phyloP scores from a whole-genome alignment of 2,797 vertebrate species.

The Jordanella pulchra region DNA sequence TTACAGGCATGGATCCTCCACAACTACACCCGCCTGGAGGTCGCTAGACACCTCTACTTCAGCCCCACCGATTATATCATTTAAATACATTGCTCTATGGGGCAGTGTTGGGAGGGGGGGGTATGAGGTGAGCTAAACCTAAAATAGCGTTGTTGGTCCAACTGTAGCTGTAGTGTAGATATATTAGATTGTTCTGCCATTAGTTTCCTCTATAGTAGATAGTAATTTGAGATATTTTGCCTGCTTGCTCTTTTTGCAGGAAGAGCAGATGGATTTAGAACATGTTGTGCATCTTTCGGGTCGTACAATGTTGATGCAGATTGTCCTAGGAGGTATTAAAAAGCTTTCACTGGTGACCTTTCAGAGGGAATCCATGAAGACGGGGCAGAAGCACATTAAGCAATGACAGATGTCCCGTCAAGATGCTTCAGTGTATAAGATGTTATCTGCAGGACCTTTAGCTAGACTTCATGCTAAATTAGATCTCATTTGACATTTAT shows the following conservation, averaged over 20 bases:
- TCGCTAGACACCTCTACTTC: slow-evolving; percentile 88
- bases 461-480: slow-evolving; percentile 66
- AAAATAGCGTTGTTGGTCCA: slow-evolving; percentile 26
- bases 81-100: slow-evolving; percentile 63
- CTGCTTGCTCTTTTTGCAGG: slow-evolving; percentile 9
- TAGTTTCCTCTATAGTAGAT: slow-evolving; percentile 12
- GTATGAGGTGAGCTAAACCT: slow-evolving; percentile 42
- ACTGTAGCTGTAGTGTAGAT: slow-evolving; percentile 25
- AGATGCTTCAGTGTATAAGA: slow-evolving; percentile 47
- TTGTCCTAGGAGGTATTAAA: slow-evolving; percentile 53
- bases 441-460: slow-evolving; percentile 67
- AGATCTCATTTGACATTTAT: slow-evolving; percentile 79
- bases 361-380: slow-evolving; percentile 42
- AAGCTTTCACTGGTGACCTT: slow-evolving; percentile 72
- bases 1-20: slow-evolving; percentile 86
- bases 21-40: slow-evolving; percentile 87
- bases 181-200: slow-evolving; percentile 20
- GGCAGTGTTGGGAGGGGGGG: slow-evolving; percentile 43
- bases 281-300: slow-evolving; percentile 21
- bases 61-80: slow-evolving; percentile 91
- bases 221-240: background rate
- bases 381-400: slow-evolving; percentile 39
- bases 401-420: slow-evolving; percentile 61
- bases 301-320: slow-evolving; percentile 35
- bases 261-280: slow-evolving; percentile 19